Evolutionary conservation across 2,888 invertebrate genomes (phyloP).

Genomic region (Dolichomitus sp.): DNA sequence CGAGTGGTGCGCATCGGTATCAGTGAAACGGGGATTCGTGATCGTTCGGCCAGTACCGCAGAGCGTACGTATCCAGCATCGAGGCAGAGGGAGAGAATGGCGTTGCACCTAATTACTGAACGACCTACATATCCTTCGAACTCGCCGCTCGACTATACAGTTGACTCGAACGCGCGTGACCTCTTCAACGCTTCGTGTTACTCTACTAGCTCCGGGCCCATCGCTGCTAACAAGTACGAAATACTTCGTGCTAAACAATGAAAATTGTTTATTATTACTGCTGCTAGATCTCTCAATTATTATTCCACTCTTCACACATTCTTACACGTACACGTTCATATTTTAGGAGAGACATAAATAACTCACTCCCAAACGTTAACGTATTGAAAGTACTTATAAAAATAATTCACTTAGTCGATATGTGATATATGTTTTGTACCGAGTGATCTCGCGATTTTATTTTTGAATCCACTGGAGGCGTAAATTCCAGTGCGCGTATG

Average conservation of each 20-base stretch:
- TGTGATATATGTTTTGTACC: too few relatives aligned
- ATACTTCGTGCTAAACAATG: conserved; percentile 11
- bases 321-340: too few relatives aligned
- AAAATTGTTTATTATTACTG: too few relatives aligned
- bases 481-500: too few relatives aligned
- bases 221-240: conserved; percentile 11
- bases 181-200: conserved; percentile 49
- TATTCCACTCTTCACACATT: too few relatives aligned
- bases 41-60: conserved; percentile 48
- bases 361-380: too few relatives aligned
- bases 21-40: conserved; percentile 44
- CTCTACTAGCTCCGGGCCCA: conserved; percentile 15
- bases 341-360: too few relatives aligned
- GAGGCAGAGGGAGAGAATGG: conserved; percentile 56
- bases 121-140: conserved; percentile 65
- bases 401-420: too few relatives aligned
- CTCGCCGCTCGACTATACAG: conserved; percentile 39
- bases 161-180: conserved; percentile 37
- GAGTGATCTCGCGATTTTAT: too few relatives aligned
- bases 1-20: conserved; percentile 41
- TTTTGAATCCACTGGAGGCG: too few relatives aligned
- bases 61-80: conserved; percentile 37
- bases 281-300: too few relatives aligned
- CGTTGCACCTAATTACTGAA: conserved; percentile 67
- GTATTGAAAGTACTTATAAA: too few relatives aligned